Base-by-base conservation (phyloP, 2,888 invertebrate species). In the Papilio demoleus region DNA sequence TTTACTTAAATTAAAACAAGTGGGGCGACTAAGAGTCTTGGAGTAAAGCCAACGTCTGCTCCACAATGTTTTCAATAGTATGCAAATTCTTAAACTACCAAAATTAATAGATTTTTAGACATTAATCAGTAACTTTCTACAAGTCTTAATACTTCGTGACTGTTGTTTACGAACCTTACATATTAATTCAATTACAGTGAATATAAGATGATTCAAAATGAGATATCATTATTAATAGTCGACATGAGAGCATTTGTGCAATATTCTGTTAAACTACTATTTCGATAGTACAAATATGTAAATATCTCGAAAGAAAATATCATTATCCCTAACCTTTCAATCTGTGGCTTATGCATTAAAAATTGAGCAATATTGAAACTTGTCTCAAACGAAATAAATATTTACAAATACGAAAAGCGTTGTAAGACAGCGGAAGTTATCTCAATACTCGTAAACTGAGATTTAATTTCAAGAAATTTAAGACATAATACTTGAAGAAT, bases 1-100 rank as follows among this genome's bases (percentile, higher is more conserved):
- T 59, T 58, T 64, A 64, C 63, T 47, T 34, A 59, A 58, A 68
- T 64, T 59, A 68, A 64, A 38, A 68, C 38, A 47, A 58, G 63
- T 36, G 45, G 38, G 64, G 27, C 67, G 59, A 47, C 56, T 59
- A 14, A 59, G 59, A 64, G 27, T 47, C 59, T 68, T 68, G 68
- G 68, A 68, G 27, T 47, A 6, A 2, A n/a, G 68, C 68, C 68
- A 68, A 68, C 45, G n/a, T 38, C 45, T 58, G 19, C 58, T 63
- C 27, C 50, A 59, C 27, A 40, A 63, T 64, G 47, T 47, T 68
- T 64, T 59, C 68, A 68, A 63, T 63, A 58, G 24, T 58, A 45
- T 68, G 42, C 36, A 62, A 61, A 67, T 56, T 36, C 47, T 59
- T 47, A 14, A 42, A 62, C 27, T 45, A 4, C 34, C 19, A 45